Base-by-base conservation (phyloP, 1,140 invertebrate species). In the Pogonognathellus flavescens region DNA sequence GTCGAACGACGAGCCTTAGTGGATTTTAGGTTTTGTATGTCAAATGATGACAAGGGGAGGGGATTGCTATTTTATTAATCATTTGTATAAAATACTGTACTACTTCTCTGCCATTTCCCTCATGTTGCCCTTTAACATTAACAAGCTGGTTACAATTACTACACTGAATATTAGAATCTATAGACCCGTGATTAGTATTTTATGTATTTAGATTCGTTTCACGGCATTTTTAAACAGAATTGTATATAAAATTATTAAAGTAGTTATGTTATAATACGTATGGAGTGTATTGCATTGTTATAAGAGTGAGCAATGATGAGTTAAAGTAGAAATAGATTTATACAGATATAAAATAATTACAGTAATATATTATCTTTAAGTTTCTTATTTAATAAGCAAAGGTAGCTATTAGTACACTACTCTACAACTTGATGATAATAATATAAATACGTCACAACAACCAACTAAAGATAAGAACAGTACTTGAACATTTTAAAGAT, bases 221-320 rank as follows among this genome's bases (percentile, higher is more conserved):
- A 50, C 70, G 70, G 70, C 41, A 76, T 66, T 76, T 76, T 76
- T 76, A 76, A 41, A 76, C 70, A 76, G 70, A 76, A 76, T 76
- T 76, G 70, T 76, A 76, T 9, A 76, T 76, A 66, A 66, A 66
- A 66, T 60, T 66, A 66, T 66, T 25, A 20, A 13, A 25, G 14
- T 66, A 25, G 20, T 25, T 66, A 25, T 25, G 14, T 66, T 66
- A 66, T 18, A 13, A 22, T 66, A 31, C 22, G 13, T 66, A 66
- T 55, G n/a, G n/a, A n/a, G n/a, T n/a, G n/a, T n/a, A n/a, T n/a
- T n/a, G 16, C 9, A 55, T 55, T 14, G 16, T 14, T 55, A n/a
- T n/a, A n/a, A 55, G 11, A 16, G 9, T 13, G 10, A 66, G 60
- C 14, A 25, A n/a, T 66, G 20, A 13, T 66, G 22, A 66, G 62